Evolutionary conservation across 1,140 invertebrate species (phyloP).

Genomic region (Macrobrachium rosenbergii): DNA sequence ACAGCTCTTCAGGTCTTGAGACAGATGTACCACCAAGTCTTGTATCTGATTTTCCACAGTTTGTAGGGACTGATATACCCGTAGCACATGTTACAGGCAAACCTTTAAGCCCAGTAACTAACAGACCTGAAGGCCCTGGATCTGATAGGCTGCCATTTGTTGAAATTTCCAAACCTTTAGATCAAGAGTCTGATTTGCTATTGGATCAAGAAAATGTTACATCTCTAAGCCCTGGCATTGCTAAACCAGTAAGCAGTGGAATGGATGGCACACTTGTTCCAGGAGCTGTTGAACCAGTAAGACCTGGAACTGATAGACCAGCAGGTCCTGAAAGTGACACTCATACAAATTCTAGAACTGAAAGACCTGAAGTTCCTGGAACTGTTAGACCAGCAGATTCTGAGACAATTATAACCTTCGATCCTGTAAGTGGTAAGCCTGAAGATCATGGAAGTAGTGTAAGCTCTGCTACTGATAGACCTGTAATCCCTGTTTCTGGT

Average conservation of each 20-base stretch:
- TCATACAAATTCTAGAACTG: no score
- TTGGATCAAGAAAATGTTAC: no score
- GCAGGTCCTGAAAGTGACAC: neutral
- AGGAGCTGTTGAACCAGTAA: neutral
- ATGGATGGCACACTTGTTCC: neutral
- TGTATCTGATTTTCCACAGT: no score
- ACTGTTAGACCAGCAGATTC: no score
- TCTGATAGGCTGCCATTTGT: neutral
- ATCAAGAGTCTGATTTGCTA: no score
- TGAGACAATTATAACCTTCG: no score
- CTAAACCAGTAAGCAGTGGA: neutral
- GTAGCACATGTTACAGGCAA: neutral
- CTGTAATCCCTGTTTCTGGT: neutral
- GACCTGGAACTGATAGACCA: neutral
- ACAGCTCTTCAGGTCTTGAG: neutral
- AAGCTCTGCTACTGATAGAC: neutral
- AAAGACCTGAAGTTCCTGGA: no score
- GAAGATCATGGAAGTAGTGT: no score
- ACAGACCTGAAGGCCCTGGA: neutral
- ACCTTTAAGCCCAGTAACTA: conserved; percentile 4
- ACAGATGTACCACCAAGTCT: neutral
- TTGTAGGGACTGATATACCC: neutral
- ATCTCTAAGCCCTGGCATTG: neutral
- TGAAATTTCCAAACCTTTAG: neutral
- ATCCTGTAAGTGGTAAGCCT: no score